A percentile compares a stretch with the other conserved stretches of the same genome.
phyloP scores from a whole-genome alignment of 2,797 vertebrate genomes.

The Anableps anableps region DNA sequence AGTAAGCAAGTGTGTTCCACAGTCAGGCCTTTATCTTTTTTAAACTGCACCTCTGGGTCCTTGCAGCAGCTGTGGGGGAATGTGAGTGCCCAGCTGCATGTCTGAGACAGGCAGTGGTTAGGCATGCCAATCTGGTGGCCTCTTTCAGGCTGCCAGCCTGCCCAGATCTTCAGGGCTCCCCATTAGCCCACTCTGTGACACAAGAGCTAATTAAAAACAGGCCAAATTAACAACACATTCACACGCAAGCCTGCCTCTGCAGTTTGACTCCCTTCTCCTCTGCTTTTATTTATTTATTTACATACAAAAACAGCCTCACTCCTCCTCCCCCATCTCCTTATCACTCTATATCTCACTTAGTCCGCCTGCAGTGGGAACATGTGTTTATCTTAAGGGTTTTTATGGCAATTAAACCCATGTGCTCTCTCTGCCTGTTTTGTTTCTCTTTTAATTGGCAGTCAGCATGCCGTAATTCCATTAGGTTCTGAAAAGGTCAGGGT shows the following conservation, averaged over 20 bases:
- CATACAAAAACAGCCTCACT: constrained; percentile 28
- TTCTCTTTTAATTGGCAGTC: constrained; percentile 79
- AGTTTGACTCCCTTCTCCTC: constrained; percentile 48
- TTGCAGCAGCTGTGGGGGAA: constrained; percentile 38
- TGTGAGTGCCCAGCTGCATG: constrained; percentile 63
- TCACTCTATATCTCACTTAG: constrained; percentile 57
- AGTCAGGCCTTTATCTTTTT: constrained; percentile 35
- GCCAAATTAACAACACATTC: constrained; percentile 73
- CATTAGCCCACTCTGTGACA: constrained; percentile 52
- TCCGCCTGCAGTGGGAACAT: constrained; percentile 70
- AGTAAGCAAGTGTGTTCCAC: constrained; percentile 37
- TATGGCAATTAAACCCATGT: constrained; percentile 73
- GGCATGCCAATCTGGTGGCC: constrained; percentile 69
- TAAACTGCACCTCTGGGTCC: constrained; percentile 55
- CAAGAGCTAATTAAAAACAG: constrained; percentile 78
- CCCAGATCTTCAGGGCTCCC: constrained; percentile 66
- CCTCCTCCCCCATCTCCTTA: constrained; percentile 30
- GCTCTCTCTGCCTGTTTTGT: constrained; percentile 66
- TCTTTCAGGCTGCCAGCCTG: constrained; percentile 61
- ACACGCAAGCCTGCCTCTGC: constrained; percentile 53
- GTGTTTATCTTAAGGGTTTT: constrained; percentile 79
- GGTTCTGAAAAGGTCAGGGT: constrained; percentile 78
- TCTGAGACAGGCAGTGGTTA: constrained; percentile 57
- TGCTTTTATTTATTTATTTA: constrained; percentile 39
- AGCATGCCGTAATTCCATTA: constrained; percentile 76